phyloP scores from a whole-genome alignment of 2,113 vertebrate species.

The Myotis brandtii region DNA sequence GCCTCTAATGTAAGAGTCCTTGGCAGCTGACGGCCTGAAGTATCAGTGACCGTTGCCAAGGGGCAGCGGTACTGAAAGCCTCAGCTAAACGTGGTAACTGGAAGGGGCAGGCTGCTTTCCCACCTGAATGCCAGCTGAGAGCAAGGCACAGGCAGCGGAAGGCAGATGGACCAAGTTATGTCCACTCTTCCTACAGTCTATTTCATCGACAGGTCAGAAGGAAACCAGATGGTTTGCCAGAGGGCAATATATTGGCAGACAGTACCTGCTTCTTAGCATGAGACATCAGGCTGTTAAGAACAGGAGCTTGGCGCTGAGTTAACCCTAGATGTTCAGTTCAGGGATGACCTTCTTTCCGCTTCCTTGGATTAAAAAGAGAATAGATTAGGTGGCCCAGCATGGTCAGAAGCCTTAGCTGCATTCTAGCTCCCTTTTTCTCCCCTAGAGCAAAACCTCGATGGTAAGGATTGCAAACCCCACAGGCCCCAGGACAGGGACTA shows the following conservation, averaged over 20 bases:
- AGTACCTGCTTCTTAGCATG: conserved; percentile 53
- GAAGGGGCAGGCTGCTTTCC: background rate
- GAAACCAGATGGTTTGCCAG: conserved; percentile 66
- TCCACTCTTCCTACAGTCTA: background rate
- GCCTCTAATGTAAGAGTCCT: background rate
- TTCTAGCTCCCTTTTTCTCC: background rate
- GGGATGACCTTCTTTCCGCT: conserved; percentile 29
- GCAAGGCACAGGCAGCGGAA: background rate
- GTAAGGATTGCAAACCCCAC: background rate
- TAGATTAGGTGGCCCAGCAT: background rate
- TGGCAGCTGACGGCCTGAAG: background rate
- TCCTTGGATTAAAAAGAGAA: background rate
- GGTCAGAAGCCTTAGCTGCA: background rate
- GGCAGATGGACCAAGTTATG: conserved; percentile 55
- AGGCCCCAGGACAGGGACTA: background rate
- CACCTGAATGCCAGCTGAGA: conserved; percentile 43
- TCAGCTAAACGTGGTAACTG: background rate
- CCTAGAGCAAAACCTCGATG: background rate
- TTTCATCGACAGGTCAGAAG: conserved; percentile 56
- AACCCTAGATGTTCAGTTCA: conserved; percentile 40
- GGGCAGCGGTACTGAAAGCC: background rate
- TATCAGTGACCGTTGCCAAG: background rate
- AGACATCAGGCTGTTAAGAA: conserved; percentile 44
- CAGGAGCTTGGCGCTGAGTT: conserved; percentile 27
- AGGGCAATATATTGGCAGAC: conserved; percentile 57